Evolutionary conservation across 2,113 vertebrate genomes (phyloP).

Genomic region (Macrotus californicus): DNA sequence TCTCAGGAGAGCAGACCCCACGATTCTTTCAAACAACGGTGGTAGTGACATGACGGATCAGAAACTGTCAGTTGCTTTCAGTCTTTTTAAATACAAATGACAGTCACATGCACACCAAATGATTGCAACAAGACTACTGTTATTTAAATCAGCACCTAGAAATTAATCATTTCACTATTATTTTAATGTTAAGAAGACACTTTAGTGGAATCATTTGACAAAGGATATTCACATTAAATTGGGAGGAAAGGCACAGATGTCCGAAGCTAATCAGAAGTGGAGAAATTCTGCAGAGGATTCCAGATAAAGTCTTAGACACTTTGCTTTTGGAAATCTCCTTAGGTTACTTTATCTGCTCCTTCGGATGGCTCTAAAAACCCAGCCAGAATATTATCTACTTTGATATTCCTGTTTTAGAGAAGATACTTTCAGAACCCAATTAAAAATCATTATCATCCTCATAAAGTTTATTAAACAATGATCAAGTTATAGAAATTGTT

Average conservation of each 20-base stretch:
- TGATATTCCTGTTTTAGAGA: not conserved
- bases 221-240: slow-evolving; percentile 30
- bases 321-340: not conserved
- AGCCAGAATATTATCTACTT: not conserved
- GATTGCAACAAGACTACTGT: slow-evolving; percentile 30
- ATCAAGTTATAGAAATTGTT: not conserved
- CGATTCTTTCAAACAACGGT: not conserved
- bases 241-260: not conserved
- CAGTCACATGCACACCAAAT: slow-evolving; percentile 43
- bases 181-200: slow-evolving; percentile 49
- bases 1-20: not conserved
- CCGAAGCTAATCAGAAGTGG: slow-evolving; percentile 50
- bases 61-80: not conserved
- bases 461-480: not conserved
- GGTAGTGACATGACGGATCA: not conserved
- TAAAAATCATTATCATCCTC: not conserved
- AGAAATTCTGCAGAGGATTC: not conserved
- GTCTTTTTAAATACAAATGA: slow-evolving; percentile 9
- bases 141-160: slow-evolving; percentile 34
- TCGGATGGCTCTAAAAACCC: not conserved
- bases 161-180: slow-evolving; percentile 51
- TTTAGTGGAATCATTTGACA: slow-evolving; percentile 34
- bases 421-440: not conserved
- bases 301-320: not conserved
- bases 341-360: not conserved